Conservation (phyloP, 2,888 invertebrate genomes). For the Meiosimyza decipiens region DNA sequence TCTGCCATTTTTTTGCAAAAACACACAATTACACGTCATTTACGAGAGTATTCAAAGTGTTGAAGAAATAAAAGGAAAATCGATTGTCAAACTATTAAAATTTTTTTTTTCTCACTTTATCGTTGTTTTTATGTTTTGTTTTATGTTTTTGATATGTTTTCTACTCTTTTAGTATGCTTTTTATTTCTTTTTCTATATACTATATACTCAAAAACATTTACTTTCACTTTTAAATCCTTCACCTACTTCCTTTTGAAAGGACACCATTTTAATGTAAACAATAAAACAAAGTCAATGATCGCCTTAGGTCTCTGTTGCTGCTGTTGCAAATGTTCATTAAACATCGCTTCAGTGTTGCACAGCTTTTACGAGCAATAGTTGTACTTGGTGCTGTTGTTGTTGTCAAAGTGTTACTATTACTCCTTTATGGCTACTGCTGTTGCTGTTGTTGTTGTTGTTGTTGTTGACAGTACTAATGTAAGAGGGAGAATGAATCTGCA, state of each 20-base stretch:
- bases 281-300: constrained; percentile 19
- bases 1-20: constrained; percentile 50
- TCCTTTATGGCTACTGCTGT: neutral
- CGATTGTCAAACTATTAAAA: neutral
- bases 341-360: constrained; percentile 22
- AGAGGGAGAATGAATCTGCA: neutral
- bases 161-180: neutral
- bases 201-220: too few relatives aligned
- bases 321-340: constrained; percentile 2
- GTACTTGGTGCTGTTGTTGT: neutral
- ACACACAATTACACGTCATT: constrained; percentile 54
- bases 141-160: neutral
- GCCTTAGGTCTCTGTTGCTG: neutral
- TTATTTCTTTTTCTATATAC: neutral
- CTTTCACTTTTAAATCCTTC: constrained; percentile 5
- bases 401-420: neutral
- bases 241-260: constrained; percentile 9
- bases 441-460: too few relatives aligned
- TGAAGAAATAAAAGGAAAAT: constrained; percentile 42
- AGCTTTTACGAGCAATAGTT: neutral
- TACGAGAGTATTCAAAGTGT: constrained; percentile 46
- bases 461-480: too few relatives aligned
- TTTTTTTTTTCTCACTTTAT: constrained; percentile 13
- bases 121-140: neutral
- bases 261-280: constrained; percentile 27